Conservation (phyloP, 2,888 invertebrate species). For the Acanthosoma haemorrhoidale region DNA sequence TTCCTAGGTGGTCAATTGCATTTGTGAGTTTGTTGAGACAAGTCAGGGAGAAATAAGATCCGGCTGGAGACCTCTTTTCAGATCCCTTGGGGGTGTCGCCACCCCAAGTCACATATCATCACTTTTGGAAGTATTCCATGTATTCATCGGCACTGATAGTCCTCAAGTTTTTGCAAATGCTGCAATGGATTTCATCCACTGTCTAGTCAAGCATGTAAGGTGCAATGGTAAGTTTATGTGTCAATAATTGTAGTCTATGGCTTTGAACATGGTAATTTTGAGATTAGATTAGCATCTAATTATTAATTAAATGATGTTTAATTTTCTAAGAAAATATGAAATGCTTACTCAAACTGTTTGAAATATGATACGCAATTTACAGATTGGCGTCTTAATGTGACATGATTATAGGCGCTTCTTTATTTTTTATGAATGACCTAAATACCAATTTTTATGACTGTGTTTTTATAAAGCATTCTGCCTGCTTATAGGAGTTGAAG, state of each 20-base stretch:
- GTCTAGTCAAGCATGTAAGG: conserved; percentile 72
- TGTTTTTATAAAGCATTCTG: no score
- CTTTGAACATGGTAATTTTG: no score
- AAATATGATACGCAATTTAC: no score
- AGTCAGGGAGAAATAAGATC: conserved; percentile 89
- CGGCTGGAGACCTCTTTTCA: conserved; percentile 94
- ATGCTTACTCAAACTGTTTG: no score
- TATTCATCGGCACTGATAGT: conserved; percentile 88
- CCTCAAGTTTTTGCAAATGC: conserved; percentile 90
- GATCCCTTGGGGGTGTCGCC: conserved; percentile 77
- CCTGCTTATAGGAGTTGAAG: conserved; percentile 28
- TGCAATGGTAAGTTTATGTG: conserved; percentile 51
- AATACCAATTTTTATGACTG: no score
- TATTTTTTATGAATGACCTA: no score
- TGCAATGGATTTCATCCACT: conserved; percentile 87
- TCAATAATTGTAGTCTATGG: no score
- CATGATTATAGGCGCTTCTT: no score
- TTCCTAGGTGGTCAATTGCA: conserved; percentile 80
- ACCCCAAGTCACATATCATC: conserved; percentile 63
- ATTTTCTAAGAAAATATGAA: no score
- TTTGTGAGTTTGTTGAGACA: conserved; percentile 93
- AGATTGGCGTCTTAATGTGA: no score
- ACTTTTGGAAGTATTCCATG: conserved; percentile 85
- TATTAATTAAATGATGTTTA: no score
- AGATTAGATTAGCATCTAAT: no score